Conservation (phyloP, 2,797 vertebrate species). For the Scyliorhinus canicula region DNA sequence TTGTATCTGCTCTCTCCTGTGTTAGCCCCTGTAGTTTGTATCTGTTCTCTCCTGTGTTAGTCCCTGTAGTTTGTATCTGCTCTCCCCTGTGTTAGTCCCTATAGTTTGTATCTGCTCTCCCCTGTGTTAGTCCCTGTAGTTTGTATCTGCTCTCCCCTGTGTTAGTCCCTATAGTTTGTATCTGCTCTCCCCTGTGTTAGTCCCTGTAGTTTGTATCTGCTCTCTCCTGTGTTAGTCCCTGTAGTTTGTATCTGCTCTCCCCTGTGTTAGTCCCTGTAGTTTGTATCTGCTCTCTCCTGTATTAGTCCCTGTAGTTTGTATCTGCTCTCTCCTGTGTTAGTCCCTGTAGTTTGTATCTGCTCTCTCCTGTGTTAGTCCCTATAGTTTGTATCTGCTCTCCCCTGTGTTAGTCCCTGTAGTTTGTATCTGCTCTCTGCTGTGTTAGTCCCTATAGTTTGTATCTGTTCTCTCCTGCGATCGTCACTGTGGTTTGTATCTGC, state of each 20-base stretch:
- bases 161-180: too few relatives aligned
- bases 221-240: not conserved
- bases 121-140: not conserved
- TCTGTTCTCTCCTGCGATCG: not conserved
- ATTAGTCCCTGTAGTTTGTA: not conserved
- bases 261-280: not conserved
- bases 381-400: not conserved
- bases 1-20: not conserved
- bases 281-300: not conserved
- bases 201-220: not conserved
- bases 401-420: not conserved
- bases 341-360: not conserved
- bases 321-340: not conserved
- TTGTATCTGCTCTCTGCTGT: not conserved
- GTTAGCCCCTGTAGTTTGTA: not conserved
- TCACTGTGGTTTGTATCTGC: not conserved
- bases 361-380: too few relatives aligned
- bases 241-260: too few relatives aligned
- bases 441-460: not conserved
- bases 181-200: not conserved
- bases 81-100: not conserved
- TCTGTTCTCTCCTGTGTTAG: not conserved
- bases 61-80: not conserved
- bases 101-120: not conserved
- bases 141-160: not conserved